Conservation (phyloP, 2,113 vertebrate genomes). For the Pteropus alecto region DNA sequence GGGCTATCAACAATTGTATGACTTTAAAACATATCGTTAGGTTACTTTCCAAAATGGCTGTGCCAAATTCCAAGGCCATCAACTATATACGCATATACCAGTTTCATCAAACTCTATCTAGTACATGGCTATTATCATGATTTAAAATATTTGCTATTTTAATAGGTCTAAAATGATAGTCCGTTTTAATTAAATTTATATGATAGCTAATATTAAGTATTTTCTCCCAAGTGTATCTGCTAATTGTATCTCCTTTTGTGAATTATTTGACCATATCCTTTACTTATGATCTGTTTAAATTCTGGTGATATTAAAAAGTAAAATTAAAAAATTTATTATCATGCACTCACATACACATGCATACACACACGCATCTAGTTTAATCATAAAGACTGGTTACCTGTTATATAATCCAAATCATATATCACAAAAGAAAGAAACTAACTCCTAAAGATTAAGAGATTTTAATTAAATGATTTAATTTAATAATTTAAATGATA, state of each 20-base stretch:
- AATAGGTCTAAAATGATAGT: not conserved
- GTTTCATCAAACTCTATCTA: not conserved
- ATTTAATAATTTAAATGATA: not conserved
- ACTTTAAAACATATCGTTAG: not conserved
- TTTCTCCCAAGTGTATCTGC: not conserved
- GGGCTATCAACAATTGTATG: not conserved
- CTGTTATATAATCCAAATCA: not conserved
- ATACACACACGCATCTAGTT: not conserved
- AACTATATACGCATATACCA: not conserved
- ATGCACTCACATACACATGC: no score
- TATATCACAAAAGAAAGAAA: not conserved
- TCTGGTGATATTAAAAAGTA: not conserved
- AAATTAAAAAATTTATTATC: not conserved
- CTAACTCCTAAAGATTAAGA: not conserved
- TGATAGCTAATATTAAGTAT: not conserved
- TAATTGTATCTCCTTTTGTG: not conserved
- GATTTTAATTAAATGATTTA: not conserved
- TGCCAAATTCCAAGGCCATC: not conserved
- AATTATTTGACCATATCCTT: not conserved
- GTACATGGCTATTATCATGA: not conserved
- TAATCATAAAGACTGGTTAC: not conserved
- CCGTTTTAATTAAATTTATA: not conserved
- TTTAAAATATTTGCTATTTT: not conserved
- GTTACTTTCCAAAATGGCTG: not conserved
- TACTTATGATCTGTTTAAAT: not conserved